Conservation (phyloP, 2,113 vertebrate species). For the Silurus glanis region DNA sequence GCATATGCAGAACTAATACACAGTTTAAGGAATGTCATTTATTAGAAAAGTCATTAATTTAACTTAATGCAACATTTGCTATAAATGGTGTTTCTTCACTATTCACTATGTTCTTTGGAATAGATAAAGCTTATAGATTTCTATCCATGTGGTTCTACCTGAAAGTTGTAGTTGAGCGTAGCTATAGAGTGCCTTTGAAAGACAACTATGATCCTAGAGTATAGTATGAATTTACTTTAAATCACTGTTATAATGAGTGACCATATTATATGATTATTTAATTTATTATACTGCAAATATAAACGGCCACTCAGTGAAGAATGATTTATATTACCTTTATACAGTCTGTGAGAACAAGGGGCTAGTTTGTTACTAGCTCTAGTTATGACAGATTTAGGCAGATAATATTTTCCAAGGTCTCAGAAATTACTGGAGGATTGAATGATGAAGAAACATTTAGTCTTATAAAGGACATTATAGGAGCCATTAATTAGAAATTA, state of each 20-base stretch:
- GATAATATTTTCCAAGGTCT: background rate
- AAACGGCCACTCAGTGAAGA: background rate
- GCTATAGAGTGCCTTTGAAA: too few species aligned
- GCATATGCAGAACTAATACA: background rate
- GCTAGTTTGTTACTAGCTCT: background rate
- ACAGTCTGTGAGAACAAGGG: background rate
- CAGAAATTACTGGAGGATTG: background rate
- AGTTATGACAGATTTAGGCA: background rate
- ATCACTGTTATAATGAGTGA: background rate
- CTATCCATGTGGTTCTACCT: background rate
- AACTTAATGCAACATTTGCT: background rate
- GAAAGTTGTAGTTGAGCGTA: background rate
- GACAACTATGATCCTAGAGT: too few species aligned
- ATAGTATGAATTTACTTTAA: background rate
- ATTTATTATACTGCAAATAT: background rate
- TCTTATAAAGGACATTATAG: background rate
- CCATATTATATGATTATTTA: background rate
- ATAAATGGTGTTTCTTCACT: background rate
- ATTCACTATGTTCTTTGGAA: background rate
- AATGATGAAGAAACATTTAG: background rate
- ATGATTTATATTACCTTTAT: background rate
- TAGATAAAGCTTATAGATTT: background rate
- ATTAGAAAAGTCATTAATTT: background rate
- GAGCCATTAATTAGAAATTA: background rate
- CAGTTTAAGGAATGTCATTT: background rate